Evolutionary conservation across 2,113 vertebrate genomes (phyloP).

Genomic region (Herpailurus yagouaroundi): DNA sequence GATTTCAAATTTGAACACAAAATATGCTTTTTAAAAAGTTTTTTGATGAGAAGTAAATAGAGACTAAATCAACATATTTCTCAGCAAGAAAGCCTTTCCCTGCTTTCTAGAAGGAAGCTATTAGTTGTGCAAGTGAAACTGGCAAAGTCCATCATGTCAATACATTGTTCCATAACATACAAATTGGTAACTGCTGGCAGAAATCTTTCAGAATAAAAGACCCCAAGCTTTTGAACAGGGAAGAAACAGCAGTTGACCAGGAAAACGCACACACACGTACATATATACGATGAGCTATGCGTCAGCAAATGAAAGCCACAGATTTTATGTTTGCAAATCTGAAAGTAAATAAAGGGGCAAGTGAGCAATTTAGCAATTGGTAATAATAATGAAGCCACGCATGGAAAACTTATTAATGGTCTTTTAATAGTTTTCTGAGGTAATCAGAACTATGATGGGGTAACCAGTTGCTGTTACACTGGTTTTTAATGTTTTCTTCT

Average conservation of each 20-base stretch:
- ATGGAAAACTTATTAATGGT: constrained; percentile 73
- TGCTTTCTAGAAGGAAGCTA: not conserved
- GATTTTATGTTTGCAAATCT: constrained; percentile 74
- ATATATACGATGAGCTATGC: constrained; percentile 9
- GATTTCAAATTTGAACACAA: constrained; percentile 31
- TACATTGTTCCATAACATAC: not conserved
- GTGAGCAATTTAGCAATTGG: constrained; percentile 76
- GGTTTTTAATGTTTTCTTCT: constrained; percentile 73
- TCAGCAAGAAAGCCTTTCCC: not conserved
- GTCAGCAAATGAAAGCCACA: constrained; percentile 53
- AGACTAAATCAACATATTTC: not conserved
- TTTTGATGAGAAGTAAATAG: constrained; percentile 13
- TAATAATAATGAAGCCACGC: constrained; percentile 82
- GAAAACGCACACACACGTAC: not conserved
- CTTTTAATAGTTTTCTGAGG: constrained; percentile 71
- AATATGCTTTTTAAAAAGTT: not conserved
- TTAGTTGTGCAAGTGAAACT: not conserved
- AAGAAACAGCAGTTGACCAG: constrained; percentile 58
- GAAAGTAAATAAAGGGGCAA: constrained; percentile 77
- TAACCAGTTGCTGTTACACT: constrained; percentile 73
- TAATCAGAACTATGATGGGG: constrained; percentile 72
- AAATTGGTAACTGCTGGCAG: not conserved
- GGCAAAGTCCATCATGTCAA: constrained; percentile 9
- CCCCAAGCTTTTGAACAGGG: not conserved
- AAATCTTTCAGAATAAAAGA: constrained; percentile 34